Percentiles rank a stretch among this genome's conserved stretches.
Evolutionary conservation across 2,888 invertebrate genomes (phyloP).

Genomic region (Meandrusa payeni): DNA sequence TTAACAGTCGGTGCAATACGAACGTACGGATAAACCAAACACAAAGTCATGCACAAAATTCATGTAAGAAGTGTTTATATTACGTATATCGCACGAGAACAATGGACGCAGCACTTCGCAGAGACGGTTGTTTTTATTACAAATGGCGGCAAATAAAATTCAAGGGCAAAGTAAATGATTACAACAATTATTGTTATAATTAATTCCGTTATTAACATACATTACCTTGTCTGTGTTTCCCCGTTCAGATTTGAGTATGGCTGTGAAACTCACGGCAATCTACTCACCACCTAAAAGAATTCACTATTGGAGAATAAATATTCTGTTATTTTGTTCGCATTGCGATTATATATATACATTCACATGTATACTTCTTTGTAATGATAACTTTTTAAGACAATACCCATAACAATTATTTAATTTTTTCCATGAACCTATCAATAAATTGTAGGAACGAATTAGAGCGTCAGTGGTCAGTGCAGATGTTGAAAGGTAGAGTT

Average conservation of each 20-base stretch:
- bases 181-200: constrained; percentile 31
- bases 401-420: not conserved
- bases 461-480: too few species aligned
- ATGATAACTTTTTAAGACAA: not conserved
- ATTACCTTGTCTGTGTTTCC: constrained; percentile 46
- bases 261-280: constrained; percentile 31
- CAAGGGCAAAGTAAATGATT: constrained; percentile 27
- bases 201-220: constrained; percentile 36
- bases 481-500: too few species aligned
- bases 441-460: not conserved
- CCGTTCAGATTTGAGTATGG: constrained; percentile 34
- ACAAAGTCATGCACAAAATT: constrained; percentile 7
- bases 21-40: too few species aligned
- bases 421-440: not conserved
- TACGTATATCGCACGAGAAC: constrained; percentile 26
- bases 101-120: constrained; percentile 18
- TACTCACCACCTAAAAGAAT: constrained; percentile 32
- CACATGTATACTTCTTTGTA: too few species aligned
- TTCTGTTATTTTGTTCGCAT: constrained; percentile 28
- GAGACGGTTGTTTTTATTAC: constrained; percentile 21
- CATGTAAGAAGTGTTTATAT: constrained; percentile 22
- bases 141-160: constrained; percentile 25
- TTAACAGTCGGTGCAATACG: too few species aligned
- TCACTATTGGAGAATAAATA: constrained; percentile 10
- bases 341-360: constrained; percentile 16